Conservation (phyloP, 2,113 vertebrate species). For the Campylomormyrus numenius region DNA sequence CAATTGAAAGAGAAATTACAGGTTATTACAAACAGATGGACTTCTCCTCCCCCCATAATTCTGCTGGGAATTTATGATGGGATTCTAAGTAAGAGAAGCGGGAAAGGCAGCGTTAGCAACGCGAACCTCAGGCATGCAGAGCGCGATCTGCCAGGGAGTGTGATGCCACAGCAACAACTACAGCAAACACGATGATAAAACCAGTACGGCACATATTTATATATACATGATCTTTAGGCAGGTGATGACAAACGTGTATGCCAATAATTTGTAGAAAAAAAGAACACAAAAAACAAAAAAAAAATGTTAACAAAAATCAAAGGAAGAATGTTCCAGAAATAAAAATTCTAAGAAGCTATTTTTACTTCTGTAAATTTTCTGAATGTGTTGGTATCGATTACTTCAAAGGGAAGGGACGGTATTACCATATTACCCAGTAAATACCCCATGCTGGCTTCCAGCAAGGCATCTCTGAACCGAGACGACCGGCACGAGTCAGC, state of each 20-base stretch:
- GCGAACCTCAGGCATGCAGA: background rate
- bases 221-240: background rate
- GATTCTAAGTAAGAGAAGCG: conserved; percentile 31
- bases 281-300: background rate
- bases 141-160: background rate
- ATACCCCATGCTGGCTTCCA: background rate
- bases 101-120: conserved; percentile 12
- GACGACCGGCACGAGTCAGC: background rate
- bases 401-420: background rate
- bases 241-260: background rate
- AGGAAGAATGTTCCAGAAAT: background rate
- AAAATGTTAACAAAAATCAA: background rate
- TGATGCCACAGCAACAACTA: background rate
- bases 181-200: background rate
- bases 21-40: conserved; percentile 29
- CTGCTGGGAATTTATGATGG: conserved; percentile 27
- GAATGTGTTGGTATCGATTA: background rate
- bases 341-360: background rate
- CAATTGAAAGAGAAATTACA: conserved; percentile 32
- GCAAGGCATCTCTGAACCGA: background rate
- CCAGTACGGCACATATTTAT: background rate
- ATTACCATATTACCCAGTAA: background rate
- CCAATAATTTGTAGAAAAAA: background rate
- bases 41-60: conserved; percentile 20
- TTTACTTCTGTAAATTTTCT: background rate